Evolutionary conservation across 2,888 invertebrate genomes (phyloP), one percentile per base, ranked within the genome.

Genomic region (Dyspetes luteomarginatus): DNA sequence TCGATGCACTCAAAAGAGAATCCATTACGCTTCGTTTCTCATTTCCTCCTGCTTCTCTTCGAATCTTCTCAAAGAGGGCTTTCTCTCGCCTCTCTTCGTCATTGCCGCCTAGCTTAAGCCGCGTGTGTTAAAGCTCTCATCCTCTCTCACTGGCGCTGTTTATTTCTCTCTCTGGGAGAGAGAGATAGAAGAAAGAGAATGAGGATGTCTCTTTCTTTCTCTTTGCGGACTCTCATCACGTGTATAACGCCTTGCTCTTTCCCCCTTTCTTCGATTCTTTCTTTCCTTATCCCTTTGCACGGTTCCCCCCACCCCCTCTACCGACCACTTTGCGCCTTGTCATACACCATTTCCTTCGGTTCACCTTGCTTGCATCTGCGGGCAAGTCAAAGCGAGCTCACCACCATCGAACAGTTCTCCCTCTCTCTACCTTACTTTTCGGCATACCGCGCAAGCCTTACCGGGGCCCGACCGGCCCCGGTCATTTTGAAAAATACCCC

Each of bases 401-500:
- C 72, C 67, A 62, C 71, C 72, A 68, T 62, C 72, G 62, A 75
- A 88, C 64, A 2, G 5, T 45, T 43, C 22, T 36, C 67, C 22
- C 68, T 41, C 24, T 41, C 28, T 41, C 24, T 55, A 26, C 28
- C 72, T 19, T 19, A 43, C 41, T 41, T 3, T 55, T 43, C 82
- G 85, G 86, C 86, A 85, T 87, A 87, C 87, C 86, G 45, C 58
- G 36, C 12, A 36, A 36, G 83, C 86, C n/a, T n/a, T n/a, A n/a
- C n/a, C n/a, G n/a, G n/a, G 71, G 86, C 83, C 84, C 87, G 69
- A 83, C 75, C 75, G 76, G 80, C 78, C 79, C 87, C 86, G 84
- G 88, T 89, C 87, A 89, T 89, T 89, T 89, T 86, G 86, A 89
- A 87, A 89, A 89, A 89, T 88, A 86, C 86, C 86, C n/a, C 86